Evolutionary conservation across 2,797 vertebrate genomes (phyloP).

Genomic region (Scarus forsteni): DNA sequence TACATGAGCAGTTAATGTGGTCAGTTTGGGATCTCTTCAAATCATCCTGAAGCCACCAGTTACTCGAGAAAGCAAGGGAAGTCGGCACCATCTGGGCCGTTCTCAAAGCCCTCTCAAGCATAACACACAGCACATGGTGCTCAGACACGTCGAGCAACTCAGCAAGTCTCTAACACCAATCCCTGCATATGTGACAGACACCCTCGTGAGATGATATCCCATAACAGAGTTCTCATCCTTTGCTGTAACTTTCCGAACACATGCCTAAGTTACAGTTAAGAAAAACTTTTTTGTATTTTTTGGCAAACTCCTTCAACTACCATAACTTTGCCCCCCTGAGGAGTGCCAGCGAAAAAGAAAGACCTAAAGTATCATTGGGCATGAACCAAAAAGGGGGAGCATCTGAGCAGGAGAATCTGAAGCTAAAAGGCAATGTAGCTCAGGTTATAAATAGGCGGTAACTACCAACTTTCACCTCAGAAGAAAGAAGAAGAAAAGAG

Average conservation of each 20-base stretch:
- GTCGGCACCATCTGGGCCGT: slow-evolving; percentile 69
- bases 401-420: slow-evolving; percentile 49
- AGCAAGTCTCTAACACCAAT: slow-evolving; percentile 63
- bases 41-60: slow-evolving; percentile 43
- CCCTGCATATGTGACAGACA: slow-evolving; percentile 68
- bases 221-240: slow-evolving; percentile 59
- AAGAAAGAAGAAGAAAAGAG: slow-evolving; percentile 47
- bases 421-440: slow-evolving; percentile 62
- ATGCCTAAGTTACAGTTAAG: slow-evolving; percentile 53
- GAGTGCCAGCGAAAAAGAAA: slow-evolving; percentile 67
- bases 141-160: slow-evolving; percentile 57
- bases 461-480: slow-evolving; percentile 60
- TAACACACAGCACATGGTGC: slow-evolving; percentile 69
- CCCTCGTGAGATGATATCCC: slow-evolving; percentile 63
- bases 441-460: slow-evolving; percentile 71
- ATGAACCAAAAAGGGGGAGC: slow-evolving; percentile 49
- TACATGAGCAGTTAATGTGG: slow-evolving; percentile 16
- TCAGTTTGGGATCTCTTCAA: slow-evolving; percentile 24
- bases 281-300: slow-evolving; percentile 58
- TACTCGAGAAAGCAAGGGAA: slow-evolving; percentile 58
- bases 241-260: slow-evolving; percentile 66
- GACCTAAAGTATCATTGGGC: slow-evolving; percentile 68
- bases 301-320: slow-evolving; percentile 60
- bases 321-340: slow-evolving; percentile 61
- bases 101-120: slow-evolving; percentile 63